Base-by-base conservation (phyloP, 23 tunicate species). In the Halocynthia aurantium region DNA sequence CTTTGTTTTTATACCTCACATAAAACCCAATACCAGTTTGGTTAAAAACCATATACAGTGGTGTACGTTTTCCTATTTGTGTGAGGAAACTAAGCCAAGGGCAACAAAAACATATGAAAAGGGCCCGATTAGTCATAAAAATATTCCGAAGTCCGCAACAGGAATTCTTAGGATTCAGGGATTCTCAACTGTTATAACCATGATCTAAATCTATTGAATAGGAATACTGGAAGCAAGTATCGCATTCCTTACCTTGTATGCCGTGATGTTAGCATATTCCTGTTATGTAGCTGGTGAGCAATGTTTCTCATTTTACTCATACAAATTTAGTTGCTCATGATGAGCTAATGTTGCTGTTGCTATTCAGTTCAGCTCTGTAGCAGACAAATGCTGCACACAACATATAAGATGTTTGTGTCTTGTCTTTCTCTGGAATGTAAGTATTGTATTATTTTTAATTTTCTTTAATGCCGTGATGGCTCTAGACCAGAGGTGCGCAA, bases 221-320 rank as follows among this genome's bases (percentile, higher is more conserved):
- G 95, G 96, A 8, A 81, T 89, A 8, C 69, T 89, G 51, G 89
- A 89, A 75, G 77, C 88, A 11, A 67, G 84, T 63, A 61, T 89
- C 15, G 76, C 84, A 50, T 89, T 89, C 63, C 62, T 89, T 6
- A 61, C 84, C 22, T 50, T 84, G 19, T 89, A 77, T 80, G 15
- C 69, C 8, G 11, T 84, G 63, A 84, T 84, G 81, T 64, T 89
- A 8, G 73, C 64, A 10, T 50, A 81, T 8, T 78, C 96, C 6
- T n/a, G 76, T 7, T 49, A 53, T 11, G 80, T 71, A 12, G 89
- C 96, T 80, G 83, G 96, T 89, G 71, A 56, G 40, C 2, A 72
- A 12, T 17, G 44, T 11, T 13, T 22, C 17, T 64, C 15, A 51
- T 7, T 17, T 71, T 11, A 0, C 17, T 6, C 51, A 40, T 71